Percentiles rank a stretch among this genome's conserved stretches.
phyloP scores from a whole-genome alignment of 2,113 vertebrate genomes.

The Polypterus senegalus region DNA sequence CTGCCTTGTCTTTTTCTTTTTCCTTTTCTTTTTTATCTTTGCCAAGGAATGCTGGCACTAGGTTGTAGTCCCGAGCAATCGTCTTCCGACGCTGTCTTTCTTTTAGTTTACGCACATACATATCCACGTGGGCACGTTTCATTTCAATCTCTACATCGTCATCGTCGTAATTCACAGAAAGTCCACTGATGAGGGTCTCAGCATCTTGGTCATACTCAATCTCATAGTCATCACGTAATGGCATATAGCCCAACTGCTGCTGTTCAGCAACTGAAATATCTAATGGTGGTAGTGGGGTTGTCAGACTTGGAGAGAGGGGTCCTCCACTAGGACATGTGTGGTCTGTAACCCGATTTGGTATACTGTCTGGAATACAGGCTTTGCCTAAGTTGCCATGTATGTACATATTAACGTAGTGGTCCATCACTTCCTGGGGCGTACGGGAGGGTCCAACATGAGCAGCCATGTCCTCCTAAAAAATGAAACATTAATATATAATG shows the following conservation, averaged over 20 bases:
- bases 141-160: conserved; percentile 93
- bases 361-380: conserved; percentile 90
- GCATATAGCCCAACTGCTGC: conserved; percentile 97
- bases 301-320: conserved; percentile 82
- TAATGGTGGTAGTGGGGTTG: conserved; percentile 75
- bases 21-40: conserved; percentile 82
- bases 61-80: conserved; percentile 82
- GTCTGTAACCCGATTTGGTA: conserved; percentile 91
- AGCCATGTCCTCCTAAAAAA: conserved; percentile 85
- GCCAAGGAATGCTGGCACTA: conserved; percentile 81
- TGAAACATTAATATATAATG: not conserved
- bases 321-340: conserved; percentile 88
- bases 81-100: conserved; percentile 89
- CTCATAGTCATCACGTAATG: conserved; percentile 90
- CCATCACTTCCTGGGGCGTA: conserved; percentile 92
- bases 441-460: conserved; percentile 80
- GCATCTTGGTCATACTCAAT: conserved; percentile 93
- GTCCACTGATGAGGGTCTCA: conserved; percentile 85
- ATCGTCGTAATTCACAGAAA: conserved; percentile 92
- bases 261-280: conserved; percentile 80
- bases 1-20: conserved; percentile 37
- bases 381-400: conserved; percentile 95
- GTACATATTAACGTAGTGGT: conserved; percentile 96
- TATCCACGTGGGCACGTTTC: conserved; percentile 89
- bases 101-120: conserved; percentile 87